Evolutionary conservation across 2,888 invertebrate species (phyloP).

Genomic region (Ormia ochracea): DNA sequence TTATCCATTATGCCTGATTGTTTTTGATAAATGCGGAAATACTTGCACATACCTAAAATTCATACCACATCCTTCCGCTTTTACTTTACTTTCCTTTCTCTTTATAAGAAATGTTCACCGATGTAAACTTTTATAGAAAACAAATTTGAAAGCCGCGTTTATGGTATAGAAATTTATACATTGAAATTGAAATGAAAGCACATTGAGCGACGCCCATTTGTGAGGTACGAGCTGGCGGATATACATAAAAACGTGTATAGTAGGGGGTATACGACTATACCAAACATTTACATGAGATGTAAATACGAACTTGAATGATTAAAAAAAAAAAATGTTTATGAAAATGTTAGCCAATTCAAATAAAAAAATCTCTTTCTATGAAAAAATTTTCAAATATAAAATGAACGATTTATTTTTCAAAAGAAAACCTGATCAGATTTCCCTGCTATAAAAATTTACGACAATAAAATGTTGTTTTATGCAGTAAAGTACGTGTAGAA

Average conservation of each 20-base stretch:
- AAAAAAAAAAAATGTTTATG: constrained; percentile 4
- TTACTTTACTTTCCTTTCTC: background rate
- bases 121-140: constrained; percentile 44
- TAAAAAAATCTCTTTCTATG: background rate
- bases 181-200: background rate
- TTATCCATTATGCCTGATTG: constrained; percentile 29
- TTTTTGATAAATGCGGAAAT: constrained; percentile 51
- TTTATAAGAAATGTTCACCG: constrained; percentile 19
- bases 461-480: constrained; percentile 41
- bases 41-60: constrained; percentile 53
- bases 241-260: background rate
- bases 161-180: background rate
- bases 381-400: background rate
- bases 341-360: background rate
- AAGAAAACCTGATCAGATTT: constrained; percentile 4
- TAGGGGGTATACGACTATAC: background rate
- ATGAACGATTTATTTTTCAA: background rate
- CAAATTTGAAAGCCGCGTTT: constrained; percentile 20
- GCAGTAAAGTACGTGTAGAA: background rate
- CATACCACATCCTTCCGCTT: constrained; percentile 53
- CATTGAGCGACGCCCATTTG: background rate
- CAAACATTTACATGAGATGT: constrained; percentile 23
- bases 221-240: background rate
- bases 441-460: background rate
- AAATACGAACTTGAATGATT: background rate